These are phyloP conservation scores for Tor tambroides DNA, from an alignment of 2,113 vertebrate species.

Conservation along the genomic window DNA sequence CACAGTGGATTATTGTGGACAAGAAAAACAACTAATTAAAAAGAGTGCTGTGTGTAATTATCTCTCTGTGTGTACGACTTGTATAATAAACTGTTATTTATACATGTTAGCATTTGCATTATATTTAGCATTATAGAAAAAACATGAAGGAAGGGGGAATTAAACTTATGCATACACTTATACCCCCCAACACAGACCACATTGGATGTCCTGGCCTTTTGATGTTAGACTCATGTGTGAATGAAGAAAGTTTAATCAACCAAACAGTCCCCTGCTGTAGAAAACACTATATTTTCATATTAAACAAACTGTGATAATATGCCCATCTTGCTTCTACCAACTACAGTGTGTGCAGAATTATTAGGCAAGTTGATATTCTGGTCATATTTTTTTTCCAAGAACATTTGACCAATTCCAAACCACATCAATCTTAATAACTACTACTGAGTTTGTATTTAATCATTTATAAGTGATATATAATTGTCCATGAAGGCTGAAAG, in stretches of 20 bases:
- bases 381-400: no score
- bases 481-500: no score
- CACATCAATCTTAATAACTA: no score
- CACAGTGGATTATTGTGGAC: conserved; percentile 20
- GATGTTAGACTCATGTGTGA: background rate
- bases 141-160: background rate
- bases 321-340: background rate
- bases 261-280: background rate
- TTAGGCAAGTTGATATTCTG: no score
- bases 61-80: background rate
- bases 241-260: background rate
- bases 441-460: no score
- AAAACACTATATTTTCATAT: background rate
- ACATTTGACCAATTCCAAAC: no score
- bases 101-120: background rate
- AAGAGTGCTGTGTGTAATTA: conserved; percentile 12
- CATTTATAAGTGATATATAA: no score
- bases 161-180: background rate
- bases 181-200: background rate
- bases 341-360: no score
- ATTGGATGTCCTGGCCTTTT: background rate
- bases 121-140: background rate
- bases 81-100: background rate
- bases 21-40: conserved; percentile 29
- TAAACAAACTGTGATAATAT: background rate